Percentiles rank a stretch among this genome's conserved stretches.
These are phyloP conservation scores for Hyposmocoma kahamanoa DNA, from an alignment of 1,140 invertebrate species.

Conservation along the genomic window DNA sequence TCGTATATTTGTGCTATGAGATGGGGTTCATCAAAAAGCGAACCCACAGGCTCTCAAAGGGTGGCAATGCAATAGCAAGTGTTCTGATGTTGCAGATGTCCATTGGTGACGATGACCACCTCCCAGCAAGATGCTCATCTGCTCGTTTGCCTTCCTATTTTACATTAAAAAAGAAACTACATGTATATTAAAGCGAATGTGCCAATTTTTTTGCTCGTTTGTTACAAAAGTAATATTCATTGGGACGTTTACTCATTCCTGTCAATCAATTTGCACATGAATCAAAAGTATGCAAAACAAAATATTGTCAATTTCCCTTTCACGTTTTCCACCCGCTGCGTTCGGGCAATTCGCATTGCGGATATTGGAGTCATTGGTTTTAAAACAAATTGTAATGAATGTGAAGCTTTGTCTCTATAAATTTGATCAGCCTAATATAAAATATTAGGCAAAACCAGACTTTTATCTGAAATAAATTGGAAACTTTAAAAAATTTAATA, in stretches of 20 bases:
- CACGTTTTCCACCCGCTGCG: conserved; percentile 7
- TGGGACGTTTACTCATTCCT: conserved; percentile 10
- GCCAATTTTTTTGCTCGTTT: neutral
- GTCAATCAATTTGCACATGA: conserved; percentile 22
- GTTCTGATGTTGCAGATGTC: too few relatives aligned
- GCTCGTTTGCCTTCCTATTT: neutral
- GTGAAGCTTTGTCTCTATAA: too few relatives aligned
- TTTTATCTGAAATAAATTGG: too few relatives aligned
- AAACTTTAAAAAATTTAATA: too few relatives aligned
- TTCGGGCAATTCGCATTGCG: conserved; percentile 31
- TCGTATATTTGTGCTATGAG: too few relatives aligned
- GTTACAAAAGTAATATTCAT: neutral
- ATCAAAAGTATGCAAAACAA: conserved; percentile 13
- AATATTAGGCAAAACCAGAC: too few relatives aligned
- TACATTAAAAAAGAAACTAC: neutral
- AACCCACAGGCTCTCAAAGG: too few relatives aligned
- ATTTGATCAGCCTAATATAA: too few relatives aligned
- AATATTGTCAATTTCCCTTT: conserved; percentile 33
- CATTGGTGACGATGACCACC: too few relatives aligned
- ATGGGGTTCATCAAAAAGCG: too few relatives aligned
- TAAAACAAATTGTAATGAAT: too few relatives aligned
- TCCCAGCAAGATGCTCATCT: neutral
- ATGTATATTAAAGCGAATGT: neutral
- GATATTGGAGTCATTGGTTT: conserved; percentile 28
- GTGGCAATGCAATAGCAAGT: too few relatives aligned